Base-by-base conservation (phyloP, 2,113 vertebrate species). In the Chiloscyllium plagiosum region DNA sequence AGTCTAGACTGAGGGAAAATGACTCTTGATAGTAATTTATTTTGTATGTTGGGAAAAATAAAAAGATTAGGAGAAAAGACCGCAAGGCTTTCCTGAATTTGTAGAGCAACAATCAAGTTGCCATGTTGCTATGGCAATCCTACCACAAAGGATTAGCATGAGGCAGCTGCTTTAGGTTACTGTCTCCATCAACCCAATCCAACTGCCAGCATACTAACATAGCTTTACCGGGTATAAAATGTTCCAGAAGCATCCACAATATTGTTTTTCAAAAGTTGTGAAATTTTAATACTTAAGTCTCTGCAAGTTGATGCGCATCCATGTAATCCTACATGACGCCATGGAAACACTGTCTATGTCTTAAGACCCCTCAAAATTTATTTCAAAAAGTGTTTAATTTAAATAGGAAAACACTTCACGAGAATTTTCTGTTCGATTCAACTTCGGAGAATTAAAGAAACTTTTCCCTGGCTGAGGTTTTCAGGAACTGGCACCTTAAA, bases 21-120 rank as follows among this genome's bases (percentile, higher is more conserved):
- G 69, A 52, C 93, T 72, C 94, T 29, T 33, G 42, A 95, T 50
- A 72, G 26, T 33, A 52, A 52, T 95, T 95, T 52, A 47, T 50
- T 76, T 95, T 70, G 50, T 15, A 95, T 50, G 69, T 95, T 50
- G 6, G 68, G 94, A 72, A 93, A 93, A 93, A 66, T 66, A 93
- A 66, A 66, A 66, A 93, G 89, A 93, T 93, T 93, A 93, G 89
- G 56, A 95, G 94, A 50, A 72, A 52, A 76, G 94, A 95, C 94
- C 69, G 24, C 69, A 95, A 95, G 42, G 68, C 69, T 95, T 52
- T 93, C 26, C 69, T 95, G 68, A 70, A 95, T 95, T 70, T 72
- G 94, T 72, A 15, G 94, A 72, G 94, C 94, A 52, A 95, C 66
- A 52, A 50, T 29, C 47, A 95, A 50, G 37, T 72, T 95, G 94